These are phyloP conservation scores for Limanda limanda DNA, from an alignment of 2,113 vertebrate genomes.

Conservation along the genomic window DNA sequence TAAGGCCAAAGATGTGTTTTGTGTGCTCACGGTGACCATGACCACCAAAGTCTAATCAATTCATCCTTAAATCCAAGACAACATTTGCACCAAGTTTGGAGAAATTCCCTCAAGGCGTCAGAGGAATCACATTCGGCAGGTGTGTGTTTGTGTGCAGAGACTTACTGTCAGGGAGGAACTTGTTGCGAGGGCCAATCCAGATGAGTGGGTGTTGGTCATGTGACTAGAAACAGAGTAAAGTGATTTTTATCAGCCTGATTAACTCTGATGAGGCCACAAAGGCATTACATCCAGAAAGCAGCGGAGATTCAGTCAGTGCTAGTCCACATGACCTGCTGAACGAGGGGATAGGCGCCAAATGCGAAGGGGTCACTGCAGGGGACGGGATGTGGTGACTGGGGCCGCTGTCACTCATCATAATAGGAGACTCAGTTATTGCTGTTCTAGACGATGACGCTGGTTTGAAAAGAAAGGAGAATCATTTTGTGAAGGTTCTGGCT, in stretches of 20 bases:
- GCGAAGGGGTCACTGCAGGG: slow-evolving; percentile 83
- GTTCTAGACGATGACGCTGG: slow-evolving; percentile 81
- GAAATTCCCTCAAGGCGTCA: too few species aligned
- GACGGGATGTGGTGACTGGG: slow-evolving; percentile 80
- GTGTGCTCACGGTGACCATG: too few species aligned
- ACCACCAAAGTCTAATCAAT: too few species aligned
- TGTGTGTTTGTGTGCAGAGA: background rate
- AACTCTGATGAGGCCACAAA: slow-evolving; percentile 1
- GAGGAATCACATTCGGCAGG: too few species aligned
- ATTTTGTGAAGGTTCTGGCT: background rate
- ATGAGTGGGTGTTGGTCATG: slow-evolving; percentile 83
- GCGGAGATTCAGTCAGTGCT: slow-evolving; percentile 54
- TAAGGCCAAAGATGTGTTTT: background rate
- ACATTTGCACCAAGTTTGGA: too few species aligned
- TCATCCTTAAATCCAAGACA: too few species aligned
- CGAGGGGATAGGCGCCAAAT: slow-evolving; percentile 85
- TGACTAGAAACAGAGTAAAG: slow-evolving; percentile 72
- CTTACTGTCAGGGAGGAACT: slow-evolving; percentile 88
- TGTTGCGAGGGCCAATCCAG: slow-evolving; percentile 82
- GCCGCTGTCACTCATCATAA: slow-evolving; percentile 80
- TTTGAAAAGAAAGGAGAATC: background rate
- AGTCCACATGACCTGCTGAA: slow-evolving; percentile 88
- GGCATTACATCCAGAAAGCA: background rate
- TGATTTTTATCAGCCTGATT: background rate
- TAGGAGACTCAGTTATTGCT: slow-evolving; percentile 84